Conservation (phyloP, 2,797 vertebrate species). For the Linurgus olivaceus region DNA sequence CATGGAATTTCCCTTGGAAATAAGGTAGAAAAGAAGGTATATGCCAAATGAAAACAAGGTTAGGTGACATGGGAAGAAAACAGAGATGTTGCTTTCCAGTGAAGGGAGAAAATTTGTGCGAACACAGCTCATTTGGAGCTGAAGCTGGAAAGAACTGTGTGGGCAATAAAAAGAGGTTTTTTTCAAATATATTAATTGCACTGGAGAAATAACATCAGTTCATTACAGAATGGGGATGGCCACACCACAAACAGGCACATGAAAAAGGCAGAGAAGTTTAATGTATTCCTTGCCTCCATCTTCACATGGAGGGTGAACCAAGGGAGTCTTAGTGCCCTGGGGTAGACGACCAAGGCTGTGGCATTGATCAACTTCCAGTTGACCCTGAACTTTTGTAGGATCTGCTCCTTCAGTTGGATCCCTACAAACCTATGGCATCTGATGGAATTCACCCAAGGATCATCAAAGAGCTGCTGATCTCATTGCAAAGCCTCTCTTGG, state of each 20-base stretch:
- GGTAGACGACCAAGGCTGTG: not conserved
- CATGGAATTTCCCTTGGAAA: not conserved
- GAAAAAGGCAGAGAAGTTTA: not conserved
- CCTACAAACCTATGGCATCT: not conserved
- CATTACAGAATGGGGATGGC: not conserved
- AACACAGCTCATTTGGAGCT: not conserved
- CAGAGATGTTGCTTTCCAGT: not conserved
- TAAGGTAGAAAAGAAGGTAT: not conserved
- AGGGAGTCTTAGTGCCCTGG: not conserved
- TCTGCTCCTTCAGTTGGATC: not conserved
- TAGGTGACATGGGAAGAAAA: not conserved
- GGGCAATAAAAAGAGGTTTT: not conserved
- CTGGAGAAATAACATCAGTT: not conserved
- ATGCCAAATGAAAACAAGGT: not conserved
- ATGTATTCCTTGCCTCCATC: not conserved
- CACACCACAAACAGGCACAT: not conserved
- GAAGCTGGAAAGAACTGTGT: not conserved
- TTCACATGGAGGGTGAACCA: not conserved
- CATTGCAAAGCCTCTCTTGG: not conserved
- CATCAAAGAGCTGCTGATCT: not conserved
- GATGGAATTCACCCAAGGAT: not conserved
- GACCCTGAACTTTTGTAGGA: not conserved
- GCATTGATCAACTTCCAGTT: not conserved
- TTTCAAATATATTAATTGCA: not conserved
- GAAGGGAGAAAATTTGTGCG: not conserved